Conservation (phyloP, 1,140 invertebrate genomes). For the Acromyrmex heyeri region DNA sequence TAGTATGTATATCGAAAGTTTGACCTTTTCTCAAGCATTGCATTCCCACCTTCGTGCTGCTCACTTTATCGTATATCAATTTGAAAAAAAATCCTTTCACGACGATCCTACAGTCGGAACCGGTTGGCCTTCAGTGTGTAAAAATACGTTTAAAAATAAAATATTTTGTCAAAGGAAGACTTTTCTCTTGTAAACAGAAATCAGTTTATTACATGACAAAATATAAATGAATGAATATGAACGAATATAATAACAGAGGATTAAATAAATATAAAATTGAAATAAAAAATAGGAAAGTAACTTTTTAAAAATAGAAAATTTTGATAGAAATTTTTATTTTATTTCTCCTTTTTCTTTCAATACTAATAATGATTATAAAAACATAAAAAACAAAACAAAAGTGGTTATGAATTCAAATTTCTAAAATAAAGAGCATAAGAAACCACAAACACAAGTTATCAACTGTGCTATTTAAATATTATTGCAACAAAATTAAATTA, state of each 20-base stretch:
- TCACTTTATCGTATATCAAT: neutral
- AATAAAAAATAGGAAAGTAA: conserved; percentile 1
- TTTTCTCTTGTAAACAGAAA: neutral
- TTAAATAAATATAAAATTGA: neutral
- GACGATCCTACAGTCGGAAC: conserved; percentile 12
- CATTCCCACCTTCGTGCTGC: neutral
- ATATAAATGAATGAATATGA: neutral
- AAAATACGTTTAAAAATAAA: conserved; percentile 12
- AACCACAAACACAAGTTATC: too few relatives aligned
- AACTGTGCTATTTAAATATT: too few relatives aligned
- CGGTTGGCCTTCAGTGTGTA: conserved; percentile 49
- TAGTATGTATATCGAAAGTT: conserved; percentile 38
- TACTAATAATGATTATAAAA: neutral
- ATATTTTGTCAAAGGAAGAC: neutral
- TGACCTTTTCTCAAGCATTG: conserved; percentile 5
- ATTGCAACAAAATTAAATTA: too few relatives aligned
- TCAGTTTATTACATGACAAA: neutral
- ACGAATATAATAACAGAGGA: neutral
- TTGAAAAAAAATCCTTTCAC: conserved; percentile 49
- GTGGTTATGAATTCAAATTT: too few relatives aligned
- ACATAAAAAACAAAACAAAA: too few relatives aligned
- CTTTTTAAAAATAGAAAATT: neutral
- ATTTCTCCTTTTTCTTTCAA: neutral
- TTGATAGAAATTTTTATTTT: neutral
- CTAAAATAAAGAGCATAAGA: too few relatives aligned